phyloP scores from a whole-genome alignment of 2,888 invertebrate species.

The Drosophila mercatorum region DNA sequence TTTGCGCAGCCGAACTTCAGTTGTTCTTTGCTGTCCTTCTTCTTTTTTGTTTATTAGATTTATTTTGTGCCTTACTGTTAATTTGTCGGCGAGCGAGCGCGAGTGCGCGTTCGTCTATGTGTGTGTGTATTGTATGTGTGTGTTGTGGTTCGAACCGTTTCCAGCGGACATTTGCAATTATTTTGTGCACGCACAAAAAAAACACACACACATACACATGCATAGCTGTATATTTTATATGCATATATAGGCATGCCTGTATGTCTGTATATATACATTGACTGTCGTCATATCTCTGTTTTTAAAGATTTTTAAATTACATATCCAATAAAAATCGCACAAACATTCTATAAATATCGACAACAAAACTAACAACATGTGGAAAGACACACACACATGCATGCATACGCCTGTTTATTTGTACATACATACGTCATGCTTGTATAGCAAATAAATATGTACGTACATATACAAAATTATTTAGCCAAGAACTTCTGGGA shows the following conservation, averaged over 20 bases:
- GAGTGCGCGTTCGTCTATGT: neutral
- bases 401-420: neutral
- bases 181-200: slow-evolving; percentile 8
- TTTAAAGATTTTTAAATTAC: slow-evolving; percentile 46
- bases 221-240: too few species aligned
- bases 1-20: neutral
- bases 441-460: slow-evolving; percentile 1
- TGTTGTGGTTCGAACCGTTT: slow-evolving; percentile 6
- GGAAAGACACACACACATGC: slow-evolving; percentile 2
- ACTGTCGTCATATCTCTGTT: slow-evolving; percentile 40
- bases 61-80: slow-evolving; percentile 7
- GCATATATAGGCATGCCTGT: neutral
- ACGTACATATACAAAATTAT: neutral
- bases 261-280: neutral
- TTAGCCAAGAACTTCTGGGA: slow-evolving; percentile 2
- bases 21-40: neutral
- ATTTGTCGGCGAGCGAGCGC: slow-evolving; percentile 1
- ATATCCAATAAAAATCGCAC: slow-evolving; percentile 58
- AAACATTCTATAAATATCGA: slow-evolving; percentile 59
- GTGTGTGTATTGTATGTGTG: neutral
- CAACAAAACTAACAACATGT: slow-evolving; percentile 15
- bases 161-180: slow-evolving; percentile 25
- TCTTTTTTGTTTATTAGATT: slow-evolving; percentile 4
- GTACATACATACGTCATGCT: neutral
- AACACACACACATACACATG: neutral